Evolutionary conservation across 2,888 invertebrate species (phyloP), one percentile per base, ranked within the genome.

Genomic region (Drosophila quinaria): DNA sequence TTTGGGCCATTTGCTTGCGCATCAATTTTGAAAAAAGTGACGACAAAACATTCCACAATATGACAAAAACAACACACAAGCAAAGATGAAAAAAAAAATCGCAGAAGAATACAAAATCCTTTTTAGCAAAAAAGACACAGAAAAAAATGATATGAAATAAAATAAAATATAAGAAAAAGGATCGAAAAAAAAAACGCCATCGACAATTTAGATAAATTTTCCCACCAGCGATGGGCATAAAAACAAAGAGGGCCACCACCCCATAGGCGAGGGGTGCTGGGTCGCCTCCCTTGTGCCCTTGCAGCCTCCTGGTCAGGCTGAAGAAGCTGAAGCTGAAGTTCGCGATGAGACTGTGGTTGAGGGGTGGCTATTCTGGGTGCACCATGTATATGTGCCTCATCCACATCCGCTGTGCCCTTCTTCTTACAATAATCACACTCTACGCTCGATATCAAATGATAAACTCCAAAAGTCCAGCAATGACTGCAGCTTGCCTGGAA

Each of bases 41-140:
- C 90, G 91, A 91, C 91, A 91, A 91, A 91, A 91, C 90, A 91
- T 91, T 91, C 91, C 91, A 91, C 91, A 91, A 90, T 91, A 90
- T 91, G 90, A 90, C 91, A 88, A 90, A 89, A 85, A 84, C 60
- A 50, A 68, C 59, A 69, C 71, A 75, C 55, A 66, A 17, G 25
- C 46, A 33, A 25, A 25, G 25, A 69, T 68, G 66, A 33, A 47
- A 64, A 63, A 68, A 70, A 25, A 72, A 49, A 76, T 76, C 42
- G 25, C 22, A 62, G 44, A 78, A 87, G 70, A 83, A 83, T 87
- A 62, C 79, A 62, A 83, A 83, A 87, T 83, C 82, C 85, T 64
- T 82, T 82, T 86, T 70, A 70, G 76, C 69, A 60, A 60, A 73
- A 69, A 31, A 31, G 10, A 8, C 31, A 37, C 44, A 33, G 31